Base-by-base conservation (phyloP, 1,140 invertebrate species). In the Micrasema minimum region DNA sequence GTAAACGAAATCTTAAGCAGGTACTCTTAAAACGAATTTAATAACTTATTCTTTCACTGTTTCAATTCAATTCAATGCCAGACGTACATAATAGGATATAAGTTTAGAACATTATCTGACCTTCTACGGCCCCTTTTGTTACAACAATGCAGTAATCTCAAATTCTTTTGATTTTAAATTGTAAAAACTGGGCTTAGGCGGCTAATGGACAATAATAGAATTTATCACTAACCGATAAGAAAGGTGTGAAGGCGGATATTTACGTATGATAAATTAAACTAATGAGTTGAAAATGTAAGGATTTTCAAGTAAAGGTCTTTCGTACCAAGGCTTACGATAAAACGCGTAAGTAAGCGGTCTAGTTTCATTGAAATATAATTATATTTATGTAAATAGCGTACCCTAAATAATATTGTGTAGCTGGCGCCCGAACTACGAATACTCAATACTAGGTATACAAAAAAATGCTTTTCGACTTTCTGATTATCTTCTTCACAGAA, bases 201-300 rank as follows among this genome's bases (percentile, higher is more conserved):
- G 16, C 18, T 48, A 23, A 31, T 55, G 51, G 55, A 16, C 16
- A 4, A 41, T 12, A 43, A 41, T 41, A 20, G 12, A 41, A 59
- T 20, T 59, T 41, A 41, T 59, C 55, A 22, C 12, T 59, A 12
- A 22, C 16, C 16, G 55, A 59, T 59, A 59, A 59, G 16, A 41
- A 18, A 41, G 20, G 12, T 22, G 55, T 41, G 2, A 41, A 31
- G 16, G 31, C 55, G 55, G 55, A 59, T 59, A 59, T 59, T 59
- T 59, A 41, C 35, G 14, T 59, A 22, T 41, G 55, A 59, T 59
- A 41, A 41, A 59, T 59, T 43, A 20, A 31, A 22, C 48, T 51
- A 51, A 51, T 51, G 16, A 46, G n/a, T 46, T 16, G 10, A 46
- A n/a, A 46, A 46, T 14, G n/a, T 1, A 4, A 14, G 43, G 6